phyloP scores from a whole-genome alignment of 2,113 vertebrate genomes.

The Chaetura pelagica region DNA sequence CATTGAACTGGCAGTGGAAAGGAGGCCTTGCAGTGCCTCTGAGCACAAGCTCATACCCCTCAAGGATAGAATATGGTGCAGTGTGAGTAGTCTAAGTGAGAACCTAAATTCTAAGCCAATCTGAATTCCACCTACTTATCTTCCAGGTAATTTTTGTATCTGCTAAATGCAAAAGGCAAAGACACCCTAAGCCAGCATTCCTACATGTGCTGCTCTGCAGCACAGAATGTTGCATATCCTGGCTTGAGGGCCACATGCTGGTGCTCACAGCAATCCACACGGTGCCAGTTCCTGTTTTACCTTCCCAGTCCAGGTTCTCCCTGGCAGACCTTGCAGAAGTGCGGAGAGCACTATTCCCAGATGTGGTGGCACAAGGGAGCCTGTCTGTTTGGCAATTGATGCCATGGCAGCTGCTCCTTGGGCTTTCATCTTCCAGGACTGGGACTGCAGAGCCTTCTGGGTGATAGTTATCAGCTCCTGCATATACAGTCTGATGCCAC shows the following conservation, averaged over 20 bases:
- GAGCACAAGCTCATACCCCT: neutral
- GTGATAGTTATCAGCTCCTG: conserved; percentile 92
- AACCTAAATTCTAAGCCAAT: neutral
- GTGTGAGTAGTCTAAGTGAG: neutral
- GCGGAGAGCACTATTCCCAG: conserved; percentile 90
- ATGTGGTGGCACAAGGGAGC: conserved; percentile 89
- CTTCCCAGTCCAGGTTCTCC: conserved; percentile 97
- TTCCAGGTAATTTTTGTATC: neutral
- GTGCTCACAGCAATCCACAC: neutral
- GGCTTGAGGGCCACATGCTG: neutral
- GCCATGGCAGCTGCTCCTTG: conserved; percentile 96
- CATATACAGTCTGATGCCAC: conserved; percentile 94
- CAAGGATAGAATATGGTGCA: neutral
- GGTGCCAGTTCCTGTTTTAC: conserved; percentile 64
- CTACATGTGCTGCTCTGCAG: rapidly evolving
- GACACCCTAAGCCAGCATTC: neutral
- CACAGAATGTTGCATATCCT: neutral
- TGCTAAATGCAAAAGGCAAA: neutral
- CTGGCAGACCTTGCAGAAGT: conserved; percentile 89
- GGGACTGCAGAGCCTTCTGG: conserved; percentile 95
- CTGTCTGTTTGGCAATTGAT: conserved; percentile 92
- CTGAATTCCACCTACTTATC: neutral
- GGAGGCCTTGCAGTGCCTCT: neutral
- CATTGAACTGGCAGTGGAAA: neutral
- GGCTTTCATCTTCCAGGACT: conserved; percentile 99